phyloP scores from a whole-genome alignment of 2,888 invertebrate species.

The Himalopsyche japonica region DNA sequence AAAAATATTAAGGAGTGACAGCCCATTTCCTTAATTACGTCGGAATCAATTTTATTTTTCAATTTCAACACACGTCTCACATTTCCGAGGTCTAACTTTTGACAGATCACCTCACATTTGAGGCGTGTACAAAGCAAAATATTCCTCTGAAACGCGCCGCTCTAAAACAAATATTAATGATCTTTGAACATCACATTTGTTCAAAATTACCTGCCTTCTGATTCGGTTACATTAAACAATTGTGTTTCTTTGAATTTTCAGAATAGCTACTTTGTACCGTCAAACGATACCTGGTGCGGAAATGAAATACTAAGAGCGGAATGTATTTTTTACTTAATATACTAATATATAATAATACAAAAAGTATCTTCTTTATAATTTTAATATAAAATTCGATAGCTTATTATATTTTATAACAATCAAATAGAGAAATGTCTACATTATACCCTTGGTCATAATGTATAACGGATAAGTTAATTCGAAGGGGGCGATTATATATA shows the following conservation, averaged over 20 bases:
- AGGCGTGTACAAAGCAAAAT: slow-evolving; percentile 15
- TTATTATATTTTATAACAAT: no score
- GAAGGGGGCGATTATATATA: no score
- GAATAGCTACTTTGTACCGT: no score
- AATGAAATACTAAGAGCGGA: no score
- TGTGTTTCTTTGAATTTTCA: background rate
- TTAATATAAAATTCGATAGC: no score
- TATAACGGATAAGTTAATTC: no score
- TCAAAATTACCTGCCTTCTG: background rate
- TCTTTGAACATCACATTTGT: background rate
- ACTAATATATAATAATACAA: no score
- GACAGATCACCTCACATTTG: slow-evolving; percentile 19
- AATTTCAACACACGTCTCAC: slow-evolving; percentile 31
- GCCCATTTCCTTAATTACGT: background rate
- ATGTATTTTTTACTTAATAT: no score
- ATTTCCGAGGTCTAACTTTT: background rate
- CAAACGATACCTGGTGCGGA: no score
- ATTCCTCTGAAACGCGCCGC: background rate
- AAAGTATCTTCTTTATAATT: no score
- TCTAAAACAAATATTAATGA: slow-evolving; percentile 23
- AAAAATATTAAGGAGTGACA: background rate
- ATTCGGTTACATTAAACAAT: background rate
- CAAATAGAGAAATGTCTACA: no score
- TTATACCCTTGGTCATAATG: no score
- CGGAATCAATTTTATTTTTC: slow-evolving; percentile 25